Conservation (phyloP, 2,113 vertebrate species). For the Junco hyemalis region DNA sequence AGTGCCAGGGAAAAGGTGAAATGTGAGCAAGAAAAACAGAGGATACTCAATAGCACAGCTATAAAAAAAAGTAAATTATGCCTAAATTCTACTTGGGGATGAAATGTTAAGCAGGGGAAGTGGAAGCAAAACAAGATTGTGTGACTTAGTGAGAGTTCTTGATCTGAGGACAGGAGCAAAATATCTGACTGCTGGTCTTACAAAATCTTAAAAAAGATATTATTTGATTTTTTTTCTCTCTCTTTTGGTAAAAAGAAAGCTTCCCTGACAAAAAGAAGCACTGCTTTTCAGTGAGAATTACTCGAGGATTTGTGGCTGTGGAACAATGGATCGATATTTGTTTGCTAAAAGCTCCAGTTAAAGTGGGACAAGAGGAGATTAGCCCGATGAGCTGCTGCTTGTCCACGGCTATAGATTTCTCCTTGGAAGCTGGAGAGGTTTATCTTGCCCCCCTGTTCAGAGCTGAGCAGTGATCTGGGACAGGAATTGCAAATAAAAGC, state of each 20-base stretch:
- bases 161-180: neutral
- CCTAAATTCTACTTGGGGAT: neutral
- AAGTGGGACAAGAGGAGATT: conserved; percentile 59
- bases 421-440: conserved; percentile 3
- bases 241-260: neutral
- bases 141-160: neutral
- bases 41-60: neutral
- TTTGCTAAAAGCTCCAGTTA: conserved; percentile 15
- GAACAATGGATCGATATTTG: conserved; percentile 23
- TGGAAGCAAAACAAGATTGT: neutral
- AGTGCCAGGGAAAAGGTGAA: neutral
- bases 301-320: conserved; percentile 31
- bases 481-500: neutral
- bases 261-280: neutral
- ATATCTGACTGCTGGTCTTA: neutral
- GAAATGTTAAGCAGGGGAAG: neutral
- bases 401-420: conserved; percentile 18
- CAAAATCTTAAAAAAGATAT: neutral
- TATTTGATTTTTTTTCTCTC: neutral
- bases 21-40: neutral
- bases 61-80: neutral
- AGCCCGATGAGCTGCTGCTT: conserved; percentile 19
- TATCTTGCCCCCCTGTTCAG: neutral
- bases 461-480: neutral
- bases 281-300: neutral